A percentile compares a stretch with the other conserved stretches of the same genome.
phyloP scores from a whole-genome alignment of 2,888 invertebrate species.

The Drosophila niveifrons region DNA sequence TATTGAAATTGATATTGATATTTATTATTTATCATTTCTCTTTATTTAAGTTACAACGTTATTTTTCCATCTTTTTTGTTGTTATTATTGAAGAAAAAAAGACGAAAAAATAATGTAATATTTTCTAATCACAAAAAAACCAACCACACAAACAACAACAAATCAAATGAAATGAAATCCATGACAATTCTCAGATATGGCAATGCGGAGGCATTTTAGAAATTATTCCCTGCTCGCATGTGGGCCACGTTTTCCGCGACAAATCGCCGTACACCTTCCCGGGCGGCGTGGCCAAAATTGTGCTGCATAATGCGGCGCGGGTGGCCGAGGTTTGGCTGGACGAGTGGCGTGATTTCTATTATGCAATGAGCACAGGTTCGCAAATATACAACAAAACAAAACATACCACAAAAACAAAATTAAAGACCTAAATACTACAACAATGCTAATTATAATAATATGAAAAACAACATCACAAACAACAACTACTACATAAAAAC shows the following conservation, averaged over 20 bases:
- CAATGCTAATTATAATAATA: constrained; percentile 40
- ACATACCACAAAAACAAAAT: constrained; percentile 25
- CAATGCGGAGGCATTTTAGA: constrained; percentile 98
- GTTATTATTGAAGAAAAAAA: background rate
- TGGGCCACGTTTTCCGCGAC: constrained; percentile 99
- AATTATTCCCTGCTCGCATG: constrained; percentile 97
- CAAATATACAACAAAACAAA: constrained; percentile 54
- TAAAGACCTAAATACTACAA: constrained; percentile 26
- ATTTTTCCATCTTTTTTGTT: constrained; percentile 18
- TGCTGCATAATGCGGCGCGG: constrained; percentile 98
- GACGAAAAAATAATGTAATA: constrained; percentile 29
- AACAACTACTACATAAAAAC: constrained; percentile 25
- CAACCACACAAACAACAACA: constrained; percentile 70
- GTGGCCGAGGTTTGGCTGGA: constrained; percentile 99
- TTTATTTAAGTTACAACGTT: constrained; percentile 31
- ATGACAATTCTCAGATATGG: constrained; percentile 91
- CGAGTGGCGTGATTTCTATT: constrained; percentile 99
- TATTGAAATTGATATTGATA: constrained; percentile 8
- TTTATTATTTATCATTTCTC: constrained; percentile 18
- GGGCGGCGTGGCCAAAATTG: constrained; percentile 98
- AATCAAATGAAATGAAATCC: constrained; percentile 36
- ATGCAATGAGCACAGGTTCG: constrained; percentile 99
- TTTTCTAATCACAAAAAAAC: constrained; percentile 40
- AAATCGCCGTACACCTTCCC: constrained; percentile 99
- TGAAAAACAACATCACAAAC: constrained; percentile 20